These are phyloP conservation scores for Anoplophora glabripennis DNA, from an alignment of 1,140 invertebrate species.

Conservation along the genomic window DNA sequence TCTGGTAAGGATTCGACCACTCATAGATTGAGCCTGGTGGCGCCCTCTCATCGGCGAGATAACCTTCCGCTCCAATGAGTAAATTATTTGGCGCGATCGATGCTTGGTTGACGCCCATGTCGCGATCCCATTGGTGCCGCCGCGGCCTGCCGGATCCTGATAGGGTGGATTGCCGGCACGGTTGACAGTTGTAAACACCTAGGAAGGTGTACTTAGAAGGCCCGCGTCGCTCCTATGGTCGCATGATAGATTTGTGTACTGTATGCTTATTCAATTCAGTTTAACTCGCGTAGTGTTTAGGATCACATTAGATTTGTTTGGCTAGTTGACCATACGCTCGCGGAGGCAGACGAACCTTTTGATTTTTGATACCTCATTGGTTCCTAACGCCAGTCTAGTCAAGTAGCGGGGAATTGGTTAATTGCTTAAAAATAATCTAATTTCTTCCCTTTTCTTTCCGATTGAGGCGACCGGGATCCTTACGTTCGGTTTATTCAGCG, in stretches of 20 bases:
- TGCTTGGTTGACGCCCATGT: slow-evolving; percentile 31
- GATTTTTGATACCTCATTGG: slow-evolving; percentile 30
- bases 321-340: slow-evolving; percentile 13
- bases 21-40: slow-evolving; percentile 28
- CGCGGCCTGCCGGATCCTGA: slow-evolving; percentile 18
- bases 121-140: slow-evolving; percentile 27
- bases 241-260: slow-evolving; percentile 30
- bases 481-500: not conserved
- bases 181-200: slow-evolving; percentile 42
- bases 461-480: not conserved
- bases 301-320: slow-evolving; percentile 8
- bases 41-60: slow-evolving; percentile 44
- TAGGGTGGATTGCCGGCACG: slow-evolving; percentile 25
- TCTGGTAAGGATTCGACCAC: slow-evolving; percentile 28
- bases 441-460: slow-evolving; percentile 4
- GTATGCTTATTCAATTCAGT: slow-evolving; percentile 22
- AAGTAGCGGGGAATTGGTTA: slow-evolving; percentile 38
- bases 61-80: slow-evolving; percentile 44
- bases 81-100: slow-evolving; percentile 39
- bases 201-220: slow-evolving; percentile 36
- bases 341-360: slow-evolving; percentile 10
- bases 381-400: slow-evolving; percentile 31
- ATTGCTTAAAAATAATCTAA: slow-evolving; percentile 40
- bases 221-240: slow-evolving; percentile 15
- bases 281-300: slow-evolving; percentile 26